Conservation (phyloP, 2,797 vertebrate genomes). For the Rhynchonycteris naso region DNA sequence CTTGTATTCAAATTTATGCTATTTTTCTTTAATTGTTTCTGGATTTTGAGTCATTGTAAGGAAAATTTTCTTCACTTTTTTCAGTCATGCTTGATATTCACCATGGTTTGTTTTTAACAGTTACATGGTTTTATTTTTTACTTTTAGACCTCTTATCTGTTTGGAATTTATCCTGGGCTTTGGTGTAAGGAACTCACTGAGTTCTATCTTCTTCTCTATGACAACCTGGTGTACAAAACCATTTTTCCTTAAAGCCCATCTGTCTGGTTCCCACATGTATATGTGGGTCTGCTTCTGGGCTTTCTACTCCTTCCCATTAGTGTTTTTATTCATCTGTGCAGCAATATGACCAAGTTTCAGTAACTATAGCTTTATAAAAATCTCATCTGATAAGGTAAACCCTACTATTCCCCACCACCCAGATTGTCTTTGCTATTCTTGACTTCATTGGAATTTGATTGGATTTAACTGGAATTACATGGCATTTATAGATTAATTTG, state of each 20-base stretch:
- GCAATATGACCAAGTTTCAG: background rate
- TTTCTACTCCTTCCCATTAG: background rate
- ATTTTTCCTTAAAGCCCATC: background rate
- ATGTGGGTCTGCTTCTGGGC: background rate
- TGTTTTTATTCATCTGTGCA: background rate
- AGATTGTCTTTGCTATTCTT: background rate
- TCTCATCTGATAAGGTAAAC: background rate
- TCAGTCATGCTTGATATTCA: background rate
- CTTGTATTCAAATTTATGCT: background rate
- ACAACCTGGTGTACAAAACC: background rate
- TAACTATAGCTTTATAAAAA: background rate
- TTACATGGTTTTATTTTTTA: background rate
- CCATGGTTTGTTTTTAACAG: background rate
- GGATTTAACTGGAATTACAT: background rate
- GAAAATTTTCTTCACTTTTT: background rate
- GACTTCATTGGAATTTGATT: background rate
- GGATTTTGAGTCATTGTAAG: background rate
- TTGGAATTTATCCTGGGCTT: background rate
- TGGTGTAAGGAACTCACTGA: background rate
- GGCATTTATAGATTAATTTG: background rate
- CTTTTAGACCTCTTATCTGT: background rate
- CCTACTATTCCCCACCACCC: background rate
- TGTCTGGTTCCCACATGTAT: background rate
- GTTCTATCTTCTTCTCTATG: background rate
- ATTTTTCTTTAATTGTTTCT: slow-evolving; percentile 2